Percentiles rank a stretch among this genome's conserved stretches.
These are phyloP conservation scores for Leptosomus discolor DNA, from an alignment of 2,113 vertebrate genomes.

Conservation along the genomic window DNA sequence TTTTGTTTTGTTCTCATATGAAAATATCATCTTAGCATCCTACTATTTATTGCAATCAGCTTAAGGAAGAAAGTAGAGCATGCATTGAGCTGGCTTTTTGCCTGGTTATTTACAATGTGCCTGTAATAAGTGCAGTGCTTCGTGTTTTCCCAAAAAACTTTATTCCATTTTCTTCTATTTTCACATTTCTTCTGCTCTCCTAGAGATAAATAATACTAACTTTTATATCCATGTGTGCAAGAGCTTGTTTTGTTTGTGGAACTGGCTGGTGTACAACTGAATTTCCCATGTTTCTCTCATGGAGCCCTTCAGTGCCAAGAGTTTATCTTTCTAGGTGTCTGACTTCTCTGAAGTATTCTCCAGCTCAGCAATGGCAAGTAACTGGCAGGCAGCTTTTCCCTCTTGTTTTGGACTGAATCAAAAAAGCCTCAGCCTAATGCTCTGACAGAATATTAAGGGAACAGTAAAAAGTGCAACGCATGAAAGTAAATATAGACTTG, in stretches of 20 bases:
- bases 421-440: not conserved
- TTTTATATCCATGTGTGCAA: not conserved
- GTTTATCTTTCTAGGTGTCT: not conserved
- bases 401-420: not conserved
- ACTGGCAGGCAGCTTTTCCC: not conserved
- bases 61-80: not conserved
- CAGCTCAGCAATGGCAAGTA: not conserved
- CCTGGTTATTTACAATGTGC: not conserved
- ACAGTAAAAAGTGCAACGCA: not conserved
- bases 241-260: not conserved
- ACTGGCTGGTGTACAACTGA: not conserved
- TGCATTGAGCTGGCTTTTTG: not conserved
- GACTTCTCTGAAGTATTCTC: not conserved
- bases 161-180: not conserved
- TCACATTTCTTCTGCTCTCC: not conserved
- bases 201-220: not conserved
- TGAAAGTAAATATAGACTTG: not conserved
- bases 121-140: not conserved
- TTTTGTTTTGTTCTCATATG: not conserved
- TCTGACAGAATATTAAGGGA: not conserved
- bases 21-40: not conserved
- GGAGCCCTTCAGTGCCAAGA: not conserved
- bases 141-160: not conserved
- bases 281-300: not conserved
- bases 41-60: not conserved